Evolutionary conservation across 2,113 vertebrate genomes (phyloP).

Genomic region (Phodopus roborovskii): DNA sequence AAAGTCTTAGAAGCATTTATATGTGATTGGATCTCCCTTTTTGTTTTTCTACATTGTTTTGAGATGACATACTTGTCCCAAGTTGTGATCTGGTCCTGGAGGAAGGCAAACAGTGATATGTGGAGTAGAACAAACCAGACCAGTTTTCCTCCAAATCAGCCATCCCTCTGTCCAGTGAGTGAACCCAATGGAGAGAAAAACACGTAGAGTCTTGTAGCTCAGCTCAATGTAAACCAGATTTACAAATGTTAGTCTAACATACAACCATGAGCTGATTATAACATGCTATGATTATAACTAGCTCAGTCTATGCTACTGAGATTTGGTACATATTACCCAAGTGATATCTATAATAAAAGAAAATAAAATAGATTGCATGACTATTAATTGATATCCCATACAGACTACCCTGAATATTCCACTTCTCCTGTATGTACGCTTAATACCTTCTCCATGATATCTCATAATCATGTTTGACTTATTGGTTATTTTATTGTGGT

Average conservation of each 20-base stretch:
- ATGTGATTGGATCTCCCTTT: background rate
- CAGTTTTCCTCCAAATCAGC: background rate
- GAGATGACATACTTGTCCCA: background rate
- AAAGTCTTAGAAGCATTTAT: background rate
- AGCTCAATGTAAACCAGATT: background rate
- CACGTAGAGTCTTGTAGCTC: background rate
- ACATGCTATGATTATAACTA: too few relatives aligned
- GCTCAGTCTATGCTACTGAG: background rate
- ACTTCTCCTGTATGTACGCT: background rate
- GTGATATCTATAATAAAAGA: background rate
- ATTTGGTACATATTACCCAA: slow-evolving; percentile 16
- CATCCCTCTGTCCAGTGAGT: background rate
- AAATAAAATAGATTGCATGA: background rate
- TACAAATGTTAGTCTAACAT: background rate
- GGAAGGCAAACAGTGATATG: background rate
- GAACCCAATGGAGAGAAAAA: background rate
- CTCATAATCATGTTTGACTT: background rate
- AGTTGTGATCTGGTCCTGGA: background rate
- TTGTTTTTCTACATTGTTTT: background rate
- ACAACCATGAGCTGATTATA: background rate
- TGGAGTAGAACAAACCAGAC: background rate
- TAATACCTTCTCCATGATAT: background rate
- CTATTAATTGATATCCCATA: background rate
- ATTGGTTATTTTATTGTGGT: background rate
- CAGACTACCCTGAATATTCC: background rate